phyloP scores from a whole-genome alignment of 1,140 invertebrate species.

The Mylabris phalerata region DNA sequence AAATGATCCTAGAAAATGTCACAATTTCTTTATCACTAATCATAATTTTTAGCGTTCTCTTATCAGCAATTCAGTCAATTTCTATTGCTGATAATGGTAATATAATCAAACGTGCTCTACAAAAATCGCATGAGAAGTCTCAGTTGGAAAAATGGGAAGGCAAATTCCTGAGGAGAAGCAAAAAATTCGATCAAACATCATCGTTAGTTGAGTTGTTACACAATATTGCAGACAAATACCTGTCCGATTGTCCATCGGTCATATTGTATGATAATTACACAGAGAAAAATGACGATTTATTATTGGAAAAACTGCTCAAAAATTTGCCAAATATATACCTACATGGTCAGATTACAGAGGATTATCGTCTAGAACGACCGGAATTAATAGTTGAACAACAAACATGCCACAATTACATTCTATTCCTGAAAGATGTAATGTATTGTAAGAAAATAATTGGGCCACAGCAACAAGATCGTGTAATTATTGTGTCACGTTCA shows the following conservation, averaged over 20 bases:
- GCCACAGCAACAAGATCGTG: slow-evolving; percentile 48
- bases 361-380: slow-evolving; percentile 22
- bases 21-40: too few relatives aligned
- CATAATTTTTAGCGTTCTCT: too few relatives aligned
- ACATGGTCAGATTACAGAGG: slow-evolving; percentile 50
- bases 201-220: slow-evolving; percentile 51
- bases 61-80: too few relatives aligned
- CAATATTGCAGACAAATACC: slow-evolving; percentile 48
- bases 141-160: slow-evolving; percentile 33
- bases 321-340: slow-evolving; percentile 50
- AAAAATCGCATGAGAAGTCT: slow-evolving; percentile 38
- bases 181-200: slow-evolving; percentile 43
- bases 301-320: slow-evolving; percentile 52
- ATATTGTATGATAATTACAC: slow-evolving; percentile 55
- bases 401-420: slow-evolving; percentile 54
- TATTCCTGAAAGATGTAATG: slow-evolving; percentile 57
- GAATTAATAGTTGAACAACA: slow-evolving; percentile 22
- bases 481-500: slow-evolving; percentile 57
- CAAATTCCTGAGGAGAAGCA: slow-evolving; percentile 26
- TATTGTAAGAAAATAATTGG: slow-evolving; percentile 50
- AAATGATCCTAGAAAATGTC: too few relatives aligned
- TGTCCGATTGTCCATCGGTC: slow-evolving; percentile 52
- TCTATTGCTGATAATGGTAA: too few relatives aligned
- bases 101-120: slow-evolving; percentile 32
- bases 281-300: slow-evolving; percentile 46